These are phyloP conservation scores for Apocrypta bakeri DNA, from an alignment of 1,140 invertebrate genomes.

Conservation along the genomic window DNA sequence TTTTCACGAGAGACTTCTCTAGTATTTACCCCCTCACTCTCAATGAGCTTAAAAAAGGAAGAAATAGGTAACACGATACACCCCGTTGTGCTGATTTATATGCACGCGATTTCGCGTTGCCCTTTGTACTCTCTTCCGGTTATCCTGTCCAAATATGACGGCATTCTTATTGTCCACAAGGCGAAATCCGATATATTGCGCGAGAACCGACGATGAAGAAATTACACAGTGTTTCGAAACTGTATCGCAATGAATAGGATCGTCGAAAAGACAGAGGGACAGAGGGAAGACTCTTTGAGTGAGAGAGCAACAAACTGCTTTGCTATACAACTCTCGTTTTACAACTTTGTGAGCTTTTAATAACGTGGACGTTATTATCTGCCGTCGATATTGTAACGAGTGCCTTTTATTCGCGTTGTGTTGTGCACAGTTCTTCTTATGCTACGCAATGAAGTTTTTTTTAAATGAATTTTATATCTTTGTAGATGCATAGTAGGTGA, in stretches of 20 bases:
- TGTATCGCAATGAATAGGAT: neutral
- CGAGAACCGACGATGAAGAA: slow-evolving; percentile 6
- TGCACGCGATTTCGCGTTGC: slow-evolving; percentile 3
- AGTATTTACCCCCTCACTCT: neutral
- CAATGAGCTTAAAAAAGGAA: neutral
- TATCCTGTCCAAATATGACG: slow-evolving; percentile 30
- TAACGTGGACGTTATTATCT: neutral
- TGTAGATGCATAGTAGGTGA: too few species aligned
- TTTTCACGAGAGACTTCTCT: neutral
- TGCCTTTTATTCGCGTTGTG: neutral
- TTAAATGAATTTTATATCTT: too few species aligned
- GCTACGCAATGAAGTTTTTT: neutral
- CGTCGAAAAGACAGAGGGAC: neutral
- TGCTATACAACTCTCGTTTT: slow-evolving; percentile 10
- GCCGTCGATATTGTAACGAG: neutral
- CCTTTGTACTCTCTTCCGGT: slow-evolving; percentile 23
- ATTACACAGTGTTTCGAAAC: slow-evolving; percentile 9
- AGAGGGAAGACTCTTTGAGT: neutral
- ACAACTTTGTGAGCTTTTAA: slow-evolving; percentile 8
- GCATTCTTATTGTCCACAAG: neutral
- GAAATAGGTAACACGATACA: slow-evolving; percentile 15
- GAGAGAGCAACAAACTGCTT: neutral
- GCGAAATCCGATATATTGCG: slow-evolving; percentile 21
- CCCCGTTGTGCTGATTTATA: slow-evolving; percentile 8
- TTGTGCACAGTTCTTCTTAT: neutral